These are phyloP conservation scores for Plumapathes pennacea DNA, from an alignment of 92 coral and sea anemone genomes.

Conservation along the genomic window DNA sequence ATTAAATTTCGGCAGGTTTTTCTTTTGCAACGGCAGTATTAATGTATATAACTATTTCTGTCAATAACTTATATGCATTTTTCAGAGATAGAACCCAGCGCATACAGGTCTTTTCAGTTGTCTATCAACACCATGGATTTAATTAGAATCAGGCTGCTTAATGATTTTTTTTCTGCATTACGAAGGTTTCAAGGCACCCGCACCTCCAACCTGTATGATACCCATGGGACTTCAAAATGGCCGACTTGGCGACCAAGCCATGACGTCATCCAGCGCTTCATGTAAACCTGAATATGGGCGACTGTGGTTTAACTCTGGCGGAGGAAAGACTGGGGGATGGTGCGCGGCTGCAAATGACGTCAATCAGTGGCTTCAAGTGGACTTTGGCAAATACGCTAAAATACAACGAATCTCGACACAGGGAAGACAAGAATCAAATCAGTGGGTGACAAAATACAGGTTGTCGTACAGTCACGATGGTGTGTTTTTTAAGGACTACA, in stretches of 20 bases:
- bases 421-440: conserved; percentile 47
- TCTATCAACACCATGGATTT: too few relatives aligned
- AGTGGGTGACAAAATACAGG: conserved; percentile 56
- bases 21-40: too few relatives aligned
- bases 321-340: conserved; percentile 39
- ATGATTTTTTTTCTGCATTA: too few relatives aligned
- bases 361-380: conserved; percentile 43
- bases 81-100: too few relatives aligned
- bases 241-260: conserved; percentile 44
- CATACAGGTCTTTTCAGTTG: too few relatives aligned
- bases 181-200: too few relatives aligned
- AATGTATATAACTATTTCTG: too few relatives aligned
- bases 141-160: too few relatives aligned
- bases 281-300: conserved; percentile 51
- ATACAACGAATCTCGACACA: conserved; percentile 51
- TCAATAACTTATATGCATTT: too few relatives aligned
- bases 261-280: conserved; percentile 32
- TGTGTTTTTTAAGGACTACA: conserved; percentile 23
- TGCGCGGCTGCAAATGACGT: conserved; percentile 21
- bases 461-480: conserved; percentile 47
- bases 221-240: conserved; percentile 55
- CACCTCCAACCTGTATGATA: conserved; percentile 48
- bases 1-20: too few relatives aligned
- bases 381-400: conserved; percentile 49
- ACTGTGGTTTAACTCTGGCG: conserved; percentile 16